Conservation (phyloP, 2,797 vertebrate genomes). For the Catharus ustulatus region DNA sequence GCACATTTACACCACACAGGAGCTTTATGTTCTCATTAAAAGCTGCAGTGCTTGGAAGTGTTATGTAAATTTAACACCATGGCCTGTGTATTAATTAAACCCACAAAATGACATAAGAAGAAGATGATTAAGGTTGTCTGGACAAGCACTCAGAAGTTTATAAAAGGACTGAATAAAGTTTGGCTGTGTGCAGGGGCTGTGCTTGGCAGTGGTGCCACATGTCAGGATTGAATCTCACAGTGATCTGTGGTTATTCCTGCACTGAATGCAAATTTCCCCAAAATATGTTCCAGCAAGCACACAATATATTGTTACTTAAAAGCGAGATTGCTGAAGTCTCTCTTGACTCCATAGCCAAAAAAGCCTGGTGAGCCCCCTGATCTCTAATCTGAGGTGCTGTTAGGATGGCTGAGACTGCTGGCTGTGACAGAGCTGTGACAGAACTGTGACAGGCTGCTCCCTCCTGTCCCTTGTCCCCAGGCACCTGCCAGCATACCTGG, state of each 20-base stretch:
- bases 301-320: neutral
- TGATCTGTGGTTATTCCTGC: neutral
- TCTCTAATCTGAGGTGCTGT: rapidly evolving
- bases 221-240: neutral
- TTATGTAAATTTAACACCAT: neutral
- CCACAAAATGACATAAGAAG: neutral
- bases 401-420: neutral
- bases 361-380: neutral
- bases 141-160: neutral
- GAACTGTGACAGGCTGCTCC: neutral
- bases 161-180: neutral
- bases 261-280: neutral
- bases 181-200: neutral
- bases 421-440: too few species aligned
- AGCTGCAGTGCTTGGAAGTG: neutral
- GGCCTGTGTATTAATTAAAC: neutral
- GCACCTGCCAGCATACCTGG: constrained; percentile 91
- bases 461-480: constrained; percentile 66
- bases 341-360: neutral
- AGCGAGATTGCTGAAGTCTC: neutral
- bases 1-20: neutral
- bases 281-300: neutral
- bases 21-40: constrained; percentile 9
- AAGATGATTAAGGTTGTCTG: neutral
- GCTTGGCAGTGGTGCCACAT: neutral